These are phyloP conservation scores for Leptinotarsa texana DNA, from an alignment of 1,140 invertebrate genomes.

Conservation along the genomic window DNA sequence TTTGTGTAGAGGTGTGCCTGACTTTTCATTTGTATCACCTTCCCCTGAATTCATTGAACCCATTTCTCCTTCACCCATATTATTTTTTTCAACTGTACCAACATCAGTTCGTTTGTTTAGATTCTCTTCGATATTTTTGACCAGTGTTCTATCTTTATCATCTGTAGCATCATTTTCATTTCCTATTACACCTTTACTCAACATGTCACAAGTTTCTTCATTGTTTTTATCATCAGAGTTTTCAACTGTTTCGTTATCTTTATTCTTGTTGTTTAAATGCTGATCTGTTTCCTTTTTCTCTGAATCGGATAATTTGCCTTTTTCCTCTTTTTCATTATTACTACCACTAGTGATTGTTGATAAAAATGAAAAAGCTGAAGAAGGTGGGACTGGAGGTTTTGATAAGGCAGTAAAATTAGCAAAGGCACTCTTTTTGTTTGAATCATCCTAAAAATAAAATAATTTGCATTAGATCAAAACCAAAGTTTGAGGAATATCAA, in stretches of 20 bases:
- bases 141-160: neutral
- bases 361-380: slow-evolving; percentile 55
- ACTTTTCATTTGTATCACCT: too few relatives aligned
- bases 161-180: neutral
- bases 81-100: too few relatives aligned
- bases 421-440: slow-evolving; percentile 46
- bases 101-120: too few relatives aligned
- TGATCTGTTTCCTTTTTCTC: neutral
- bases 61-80: too few relatives aligned
- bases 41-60: too few relatives aligned
- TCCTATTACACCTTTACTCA: neutral
- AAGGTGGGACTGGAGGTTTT: slow-evolving; percentile 43
- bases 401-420: slow-evolving; percentile 49
- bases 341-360: slow-evolving; percentile 41
- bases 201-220: neutral
- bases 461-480: neutral
- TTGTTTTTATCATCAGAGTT: neutral
- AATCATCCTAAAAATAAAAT: neutral
- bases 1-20: too few relatives aligned
- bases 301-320: neutral
- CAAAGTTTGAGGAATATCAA: too few relatives aligned
- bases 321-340: slow-evolving; percentile 4
- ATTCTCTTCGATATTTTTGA: too few relatives aligned
- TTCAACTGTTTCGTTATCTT: neutral
- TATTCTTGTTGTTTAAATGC: neutral